Evolutionary conservation across 64 coral and sea anemone species (phyloP).

Genomic region (Pocillopora damicornis): DNA sequence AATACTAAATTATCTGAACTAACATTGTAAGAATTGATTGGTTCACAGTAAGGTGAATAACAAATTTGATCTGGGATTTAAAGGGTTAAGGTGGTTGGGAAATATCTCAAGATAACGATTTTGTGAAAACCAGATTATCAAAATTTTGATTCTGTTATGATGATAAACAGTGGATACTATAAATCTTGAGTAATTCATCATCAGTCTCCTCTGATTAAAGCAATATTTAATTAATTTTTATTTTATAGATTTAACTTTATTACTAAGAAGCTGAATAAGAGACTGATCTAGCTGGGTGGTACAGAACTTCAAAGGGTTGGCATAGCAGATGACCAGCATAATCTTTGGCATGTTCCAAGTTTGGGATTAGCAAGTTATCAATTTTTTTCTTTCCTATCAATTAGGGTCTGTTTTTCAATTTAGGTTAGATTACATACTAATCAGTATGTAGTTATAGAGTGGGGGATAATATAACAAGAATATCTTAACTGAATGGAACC

Average conservation of each 20-base stretch:
- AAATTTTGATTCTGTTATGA: neutral
- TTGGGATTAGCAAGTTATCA: too few relatives aligned
- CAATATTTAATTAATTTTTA: too few relatives aligned
- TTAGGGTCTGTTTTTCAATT: neutral
- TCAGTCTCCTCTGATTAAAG: neutral
- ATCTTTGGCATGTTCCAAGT: conserved; percentile 59
- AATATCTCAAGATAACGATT: too few relatives aligned
- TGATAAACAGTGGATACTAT: too few relatives aligned
- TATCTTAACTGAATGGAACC: too few relatives aligned
- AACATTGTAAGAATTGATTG: conserved; percentile 36
- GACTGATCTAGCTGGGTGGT: conserved; percentile 73
- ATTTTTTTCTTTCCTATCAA: neutral
- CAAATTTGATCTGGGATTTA: too few relatives aligned
- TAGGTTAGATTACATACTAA: neutral
- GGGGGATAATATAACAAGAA: too few relatives aligned
- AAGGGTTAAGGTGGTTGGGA: too few relatives aligned
- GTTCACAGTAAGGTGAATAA: too few relatives aligned
- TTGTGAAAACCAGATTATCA: neutral
- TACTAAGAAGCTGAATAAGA: conserved; percentile 85
- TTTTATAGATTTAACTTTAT: conserved; percentile 89
- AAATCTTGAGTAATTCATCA: too few relatives aligned
- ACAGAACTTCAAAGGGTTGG: conserved; percentile 40
- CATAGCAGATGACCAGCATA: conserved; percentile 93
- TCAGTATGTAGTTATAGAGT: too few relatives aligned
- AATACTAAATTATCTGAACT: neutral